Percentiles rank a stretch among this genome's conserved stretches.
phyloP scores from a whole-genome alignment of 2,113 vertebrate genomes.

The Tupaia chinensis region DNA sequence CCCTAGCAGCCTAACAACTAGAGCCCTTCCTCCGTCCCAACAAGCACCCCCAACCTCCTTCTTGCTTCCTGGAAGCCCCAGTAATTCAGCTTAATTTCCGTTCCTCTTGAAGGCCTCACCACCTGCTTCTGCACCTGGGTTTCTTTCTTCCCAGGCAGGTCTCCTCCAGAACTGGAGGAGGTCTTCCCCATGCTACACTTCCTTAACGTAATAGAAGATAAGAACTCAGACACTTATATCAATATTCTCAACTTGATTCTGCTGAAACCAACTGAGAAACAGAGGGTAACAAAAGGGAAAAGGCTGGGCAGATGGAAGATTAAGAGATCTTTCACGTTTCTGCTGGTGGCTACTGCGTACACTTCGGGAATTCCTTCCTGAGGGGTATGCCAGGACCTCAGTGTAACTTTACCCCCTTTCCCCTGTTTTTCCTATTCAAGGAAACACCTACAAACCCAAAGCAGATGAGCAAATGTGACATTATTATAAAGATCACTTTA shows the following conservation, averaged over 20 bases:
- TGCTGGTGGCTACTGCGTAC: neutral
- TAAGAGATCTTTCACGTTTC: neutral
- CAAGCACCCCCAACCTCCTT: neutral
- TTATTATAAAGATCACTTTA: slow-evolving; percentile 41
- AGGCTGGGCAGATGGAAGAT: neutral
- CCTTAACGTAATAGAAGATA: slow-evolving; percentile 2
- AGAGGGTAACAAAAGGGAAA: neutral
- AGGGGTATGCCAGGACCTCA: neutral
- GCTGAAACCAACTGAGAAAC: neutral
- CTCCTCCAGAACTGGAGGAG: neutral
- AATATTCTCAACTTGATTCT: slow-evolving; percentile 8
- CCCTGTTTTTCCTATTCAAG: neutral
- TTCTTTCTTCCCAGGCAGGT: neutral
- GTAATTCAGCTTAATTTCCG: slow-evolving; percentile 8
- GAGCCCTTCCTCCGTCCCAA: neutral
- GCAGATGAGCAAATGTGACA: neutral
- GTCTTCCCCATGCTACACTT: neutral
- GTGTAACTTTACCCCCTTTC: neutral
- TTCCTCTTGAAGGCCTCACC: neutral
- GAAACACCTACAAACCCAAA: slow-evolving; percentile 43
- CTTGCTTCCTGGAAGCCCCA: neutral
- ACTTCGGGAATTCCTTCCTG: neutral
- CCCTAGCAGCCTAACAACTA: neutral
- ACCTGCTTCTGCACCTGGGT: slow-evolving; percentile 27
- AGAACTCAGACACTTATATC: neutral